phyloP scores from a whole-genome alignment of 1,140 invertebrate genomes.

The Nomia melanderi region DNA sequence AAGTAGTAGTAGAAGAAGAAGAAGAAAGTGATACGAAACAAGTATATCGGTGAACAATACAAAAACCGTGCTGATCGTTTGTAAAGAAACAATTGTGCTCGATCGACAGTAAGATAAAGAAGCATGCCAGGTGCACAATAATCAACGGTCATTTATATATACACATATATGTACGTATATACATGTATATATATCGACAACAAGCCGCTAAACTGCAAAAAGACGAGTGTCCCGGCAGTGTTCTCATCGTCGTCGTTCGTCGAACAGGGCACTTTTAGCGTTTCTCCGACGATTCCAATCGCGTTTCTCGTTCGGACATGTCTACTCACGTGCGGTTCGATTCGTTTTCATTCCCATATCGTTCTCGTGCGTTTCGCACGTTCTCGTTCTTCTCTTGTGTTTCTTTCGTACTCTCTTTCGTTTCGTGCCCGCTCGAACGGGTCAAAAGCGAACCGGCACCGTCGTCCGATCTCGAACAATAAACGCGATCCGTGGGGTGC shows the following conservation, averaged over 20 bases:
- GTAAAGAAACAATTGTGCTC: background rate
- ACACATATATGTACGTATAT: no score
- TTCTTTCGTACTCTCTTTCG: no score
- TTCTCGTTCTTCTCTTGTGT: background rate
- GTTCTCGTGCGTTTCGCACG: background rate
- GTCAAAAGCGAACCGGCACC: no score
- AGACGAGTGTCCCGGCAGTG: background rate
- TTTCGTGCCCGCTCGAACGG: no score
- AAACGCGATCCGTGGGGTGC: no score
- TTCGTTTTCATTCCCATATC: background rate
- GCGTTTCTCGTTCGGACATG: background rate
- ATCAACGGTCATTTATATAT: conserved; percentile 12
- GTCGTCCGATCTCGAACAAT: no score
- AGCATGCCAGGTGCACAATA: conserved; percentile 40
- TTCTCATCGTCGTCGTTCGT: conserved; percentile 1
- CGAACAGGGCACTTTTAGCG: background rate
- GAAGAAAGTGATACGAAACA: background rate
- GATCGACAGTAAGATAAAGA: conserved; percentile 8
- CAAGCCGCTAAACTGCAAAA: conserved; percentile 27
- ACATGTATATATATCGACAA: no score
- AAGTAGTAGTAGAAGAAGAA: no score
- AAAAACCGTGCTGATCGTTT: background rate
- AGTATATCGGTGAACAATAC: no score
- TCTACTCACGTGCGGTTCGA: conserved; percentile 8
- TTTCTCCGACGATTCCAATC: no score